A percentile compares a stretch with the other conserved stretches of the same genome.
These are phyloP conservation scores for Microctenopoma stevenorrisi DNA, from an alignment of 2,797 vertebrate species.

Conservation along the genomic window DNA sequence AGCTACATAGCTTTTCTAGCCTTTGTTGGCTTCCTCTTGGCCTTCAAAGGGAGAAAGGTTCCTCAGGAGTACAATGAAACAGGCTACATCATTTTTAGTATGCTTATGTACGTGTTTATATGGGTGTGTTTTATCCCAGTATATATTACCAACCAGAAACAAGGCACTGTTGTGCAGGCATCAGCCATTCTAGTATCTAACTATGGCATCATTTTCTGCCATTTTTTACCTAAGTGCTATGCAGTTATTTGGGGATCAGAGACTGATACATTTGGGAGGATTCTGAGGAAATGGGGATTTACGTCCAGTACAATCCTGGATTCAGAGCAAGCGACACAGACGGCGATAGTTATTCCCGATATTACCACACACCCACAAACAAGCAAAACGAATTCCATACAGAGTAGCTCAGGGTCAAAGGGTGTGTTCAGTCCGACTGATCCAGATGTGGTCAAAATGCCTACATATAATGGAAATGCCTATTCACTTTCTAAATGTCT, in stretches of 20 bases:
- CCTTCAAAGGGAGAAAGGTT: constrained; percentile 74
- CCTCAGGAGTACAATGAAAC: constrained; percentile 75
- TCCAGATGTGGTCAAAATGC: not conserved
- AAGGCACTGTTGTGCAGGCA: constrained; percentile 64
- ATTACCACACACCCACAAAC: no score
- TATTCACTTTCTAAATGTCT: not conserved
- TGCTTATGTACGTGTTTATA: constrained; percentile 80
- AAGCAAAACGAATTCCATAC: not conserved
- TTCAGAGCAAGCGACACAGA: not conserved
- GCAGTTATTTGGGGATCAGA: constrained; percentile 52
- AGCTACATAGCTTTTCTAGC: constrained; percentile 74
- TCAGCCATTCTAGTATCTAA: constrained; percentile 78
- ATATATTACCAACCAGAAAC: constrained; percentile 63
- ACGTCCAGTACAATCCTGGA: not conserved
- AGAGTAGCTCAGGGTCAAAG: not conserved
- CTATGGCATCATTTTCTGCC: constrained; percentile 79
- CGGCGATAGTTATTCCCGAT: no score
- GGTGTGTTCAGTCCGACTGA: not conserved
- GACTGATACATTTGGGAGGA: constrained; percentile 9
- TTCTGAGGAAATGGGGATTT: constrained; percentile 29
- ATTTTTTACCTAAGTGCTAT: constrained; percentile 75
- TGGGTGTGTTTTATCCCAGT: constrained; percentile 81
- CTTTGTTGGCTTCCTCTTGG: constrained; percentile 72
- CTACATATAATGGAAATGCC: not conserved
- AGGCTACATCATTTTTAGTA: constrained; percentile 75